Evolutionary conservation across 2,797 vertebrate genomes (phyloP).

Genomic region (Numenius phaeopus): DNA sequence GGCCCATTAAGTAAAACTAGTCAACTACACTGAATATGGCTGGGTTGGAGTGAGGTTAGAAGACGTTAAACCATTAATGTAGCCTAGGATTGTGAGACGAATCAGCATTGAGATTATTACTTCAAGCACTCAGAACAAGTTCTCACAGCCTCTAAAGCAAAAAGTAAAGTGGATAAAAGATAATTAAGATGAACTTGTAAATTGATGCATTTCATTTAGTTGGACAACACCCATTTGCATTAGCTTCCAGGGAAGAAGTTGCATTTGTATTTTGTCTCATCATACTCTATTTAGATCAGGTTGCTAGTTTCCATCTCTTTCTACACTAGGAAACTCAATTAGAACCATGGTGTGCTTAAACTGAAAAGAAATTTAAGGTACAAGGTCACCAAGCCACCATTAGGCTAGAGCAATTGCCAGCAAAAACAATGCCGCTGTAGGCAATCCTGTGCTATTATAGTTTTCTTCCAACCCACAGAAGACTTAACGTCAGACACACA

Average conservation of each 20-base stretch:
- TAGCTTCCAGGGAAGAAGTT: slow-evolving; percentile 30
- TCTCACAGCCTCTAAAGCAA: slow-evolving; percentile 36
- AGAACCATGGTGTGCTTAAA: neutral
- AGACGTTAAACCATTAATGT: neutral
- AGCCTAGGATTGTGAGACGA: neutral
- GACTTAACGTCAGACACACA: slow-evolving; percentile 4
- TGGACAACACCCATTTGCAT: slow-evolving; percentile 45
- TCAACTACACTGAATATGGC: neutral
- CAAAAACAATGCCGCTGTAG: slow-evolving; percentile 62
- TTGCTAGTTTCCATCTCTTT: slow-evolving; percentile 34
- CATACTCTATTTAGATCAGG: neutral
- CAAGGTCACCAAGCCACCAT: slow-evolving; percentile 63
- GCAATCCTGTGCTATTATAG: slow-evolving; percentile 31
- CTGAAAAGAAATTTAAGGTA: slow-evolving; percentile 46
- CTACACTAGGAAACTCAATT: slow-evolving; percentile 27
- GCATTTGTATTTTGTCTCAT: neutral
- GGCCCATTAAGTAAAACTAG: neutral
- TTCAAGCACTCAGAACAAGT: slow-evolving; percentile 21
- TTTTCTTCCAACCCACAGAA: slow-evolving; percentile 38
- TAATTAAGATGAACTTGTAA: slow-evolving; percentile 63
- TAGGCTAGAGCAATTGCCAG: slow-evolving; percentile 37
- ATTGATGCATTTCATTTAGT: slow-evolving; percentile 12
- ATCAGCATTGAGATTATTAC: neutral
- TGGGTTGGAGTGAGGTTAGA: neutral
- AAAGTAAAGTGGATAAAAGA: slow-evolving; percentile 25